Evolutionary conservation across 2,113 vertebrate genomes (phyloP), one percentile per base, ranked within the genome.

Genomic region (Chaenocephalus aceratus): DNA sequence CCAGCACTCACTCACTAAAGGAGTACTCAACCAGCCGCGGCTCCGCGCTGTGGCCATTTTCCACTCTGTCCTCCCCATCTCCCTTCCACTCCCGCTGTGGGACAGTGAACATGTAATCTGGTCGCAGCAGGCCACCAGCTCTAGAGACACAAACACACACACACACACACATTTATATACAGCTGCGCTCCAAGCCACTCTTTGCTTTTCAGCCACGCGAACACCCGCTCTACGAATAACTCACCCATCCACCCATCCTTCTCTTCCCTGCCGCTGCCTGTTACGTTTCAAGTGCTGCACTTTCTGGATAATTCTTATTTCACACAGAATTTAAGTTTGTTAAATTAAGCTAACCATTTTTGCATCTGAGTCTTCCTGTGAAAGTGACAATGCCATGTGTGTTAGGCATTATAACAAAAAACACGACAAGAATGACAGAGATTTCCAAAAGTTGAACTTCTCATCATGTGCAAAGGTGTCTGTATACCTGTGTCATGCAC

Each of bases 41-140:
- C 76, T 23, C 73, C 91, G 91, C 44, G 8, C 92, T 80, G 85
- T 63, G 91, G 77, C 82, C 89, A 89, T 93, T 90, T 89, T 87
- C 91, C 88, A 88, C 86, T 89, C 84, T 74, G 85, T 83, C 84
- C 86, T 79, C 73, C 86, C 86, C 83, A 75, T 84, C 86, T 86
- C 89, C 86, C 87, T 87, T 88, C 79, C 85, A 76, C 80, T 78
- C 90, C 87, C 23, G 84, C 89, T 90, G 92, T 46, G 88, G 90
- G 88, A 93, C 90, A 88, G 85, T 86, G 91, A 91, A 92, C 87
- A 82, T 92, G 92, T 92, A 92, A 93, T 93, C 90, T 89, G 77
- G 85, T 78, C 89, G 2, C 91, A 92, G 93, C 89, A 87, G 84
- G 92, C 84, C 86, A 80, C 80, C 86, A 75, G 67, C 77, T 44